Conservation (phyloP, 2,888 invertebrate genomes). For the Mycogona germanica region DNA sequence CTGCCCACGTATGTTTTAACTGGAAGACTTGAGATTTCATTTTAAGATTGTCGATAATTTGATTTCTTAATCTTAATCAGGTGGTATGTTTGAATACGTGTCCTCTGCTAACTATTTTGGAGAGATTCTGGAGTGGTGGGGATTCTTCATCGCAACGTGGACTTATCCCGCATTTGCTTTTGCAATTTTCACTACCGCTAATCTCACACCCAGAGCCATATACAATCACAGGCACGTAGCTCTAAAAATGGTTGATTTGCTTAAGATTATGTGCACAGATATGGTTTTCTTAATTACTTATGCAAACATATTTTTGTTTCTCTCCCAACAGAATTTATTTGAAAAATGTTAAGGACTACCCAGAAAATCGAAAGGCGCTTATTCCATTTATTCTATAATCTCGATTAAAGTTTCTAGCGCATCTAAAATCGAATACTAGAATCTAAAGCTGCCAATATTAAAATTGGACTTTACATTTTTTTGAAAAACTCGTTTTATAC, state of each 20-base stretch:
- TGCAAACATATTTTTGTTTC: too few relatives aligned
- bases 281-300: too few relatives aligned
- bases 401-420: too few relatives aligned
- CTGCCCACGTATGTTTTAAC: conserved; percentile 13
- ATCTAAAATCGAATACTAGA: too few relatives aligned
- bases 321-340: conserved; percentile 19
- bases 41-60: too few relatives aligned
- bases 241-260: too few relatives aligned
- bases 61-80: too few relatives aligned
- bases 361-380: conserved; percentile 19
- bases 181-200: conserved; percentile 36
- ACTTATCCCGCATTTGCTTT: conserved; percentile 37
- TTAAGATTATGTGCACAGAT: too few relatives aligned
- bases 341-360: conserved; percentile 20
- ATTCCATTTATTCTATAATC: conserved; percentile 20
- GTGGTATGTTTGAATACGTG: conserved; percentile 39
- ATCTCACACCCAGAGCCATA: conserved; percentile 38
- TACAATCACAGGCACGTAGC: conserved; percentile 34
- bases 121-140: conserved; percentile 44
- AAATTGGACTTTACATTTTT: too few relatives aligned
- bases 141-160: conserved; percentile 38
- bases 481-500: too few relatives aligned
- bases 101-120: conserved; percentile 43
- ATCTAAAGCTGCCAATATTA: too few relatives aligned
- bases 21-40: too few relatives aligned